Base-by-base conservation (phyloP, 2,888 invertebrate genomes). In the Conomelus anceps region DNA sequence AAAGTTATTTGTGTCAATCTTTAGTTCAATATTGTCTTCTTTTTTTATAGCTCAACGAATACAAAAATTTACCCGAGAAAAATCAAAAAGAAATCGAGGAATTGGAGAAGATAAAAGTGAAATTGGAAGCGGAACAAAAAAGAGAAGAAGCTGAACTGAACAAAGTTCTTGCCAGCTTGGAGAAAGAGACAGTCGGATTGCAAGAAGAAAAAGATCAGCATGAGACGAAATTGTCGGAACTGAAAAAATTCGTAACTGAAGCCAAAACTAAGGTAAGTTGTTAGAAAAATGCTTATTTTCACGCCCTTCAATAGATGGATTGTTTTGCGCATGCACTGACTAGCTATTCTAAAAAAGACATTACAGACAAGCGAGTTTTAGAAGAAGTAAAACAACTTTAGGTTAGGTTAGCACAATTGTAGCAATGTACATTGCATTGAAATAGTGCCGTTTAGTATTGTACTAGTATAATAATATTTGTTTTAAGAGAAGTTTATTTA, bases 121-220 rank as follows among this genome's bases (percentile, higher is more conserved):
- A 94, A 91, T 93, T 96, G 22, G 93, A 93, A 0, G 94, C 94
- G n/a, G 94, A 94, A 6, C 93, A 94, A 84, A 93, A 93, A 86
- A 93, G 93, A 86, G 95, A 95, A 91, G 95, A 95, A 91, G 93
- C 92, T 63, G 95, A 96, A 91, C 93, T 95, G 90, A 93, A 95
- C 22, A 93, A 94, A 85, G 94, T 95, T 0, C 94, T 96, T 93
- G 95, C 94, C 13, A 95, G 94, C 88, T 94, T 97, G n/a, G 95
- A 95, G 91, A 94, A 94, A 3, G 95, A 96, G 93, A 97, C 97
- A 0, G 94, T 95, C 94, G 95, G 93, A 0, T 93, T 97, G 0
- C 96, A 97, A 93, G 95, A 96, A 90, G 94, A 95, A 89, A 97
- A 97, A 92, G 96, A 96, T 90, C 94, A 93, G 88, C 93, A 96